Base-by-base conservation (phyloP, 2,113 vertebrate species). In the Ranitomeya imitator region DNA sequence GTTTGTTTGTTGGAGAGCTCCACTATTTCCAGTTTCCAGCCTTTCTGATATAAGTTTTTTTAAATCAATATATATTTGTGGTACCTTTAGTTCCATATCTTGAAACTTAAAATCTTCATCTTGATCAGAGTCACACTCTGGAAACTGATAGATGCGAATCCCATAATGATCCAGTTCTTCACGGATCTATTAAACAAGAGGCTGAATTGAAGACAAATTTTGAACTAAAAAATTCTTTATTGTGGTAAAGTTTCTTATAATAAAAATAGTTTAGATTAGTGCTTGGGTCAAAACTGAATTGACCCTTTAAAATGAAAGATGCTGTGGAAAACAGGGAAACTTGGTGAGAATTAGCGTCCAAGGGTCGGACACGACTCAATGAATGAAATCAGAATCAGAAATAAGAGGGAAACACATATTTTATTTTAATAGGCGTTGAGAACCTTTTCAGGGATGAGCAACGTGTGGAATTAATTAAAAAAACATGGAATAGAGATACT, bases 81-180 rank as follows among this genome's bases (percentile, higher is more conserved):
- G 86, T 91, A 99, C 98, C 96, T 99, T 99, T 69, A 99, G 93
- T 9, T 97, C 96, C 69, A 94, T 96, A 91, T 99, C 98, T 90
- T 99, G 98, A 91, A 96, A 95, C 93, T 99, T 99, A 92, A 99
- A 99, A 4, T 99, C 98, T 19, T 99, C 98, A 26, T 99, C 98
- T 86, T 99, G 97, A 0, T 99, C 98, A 0, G 98, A 99, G 93
- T 99, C 98, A 0, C 98, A 99, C 86, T 99, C 98, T 0, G 98
- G 98, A 89, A 99, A 99, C 83, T 99, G 97, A 90, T 99, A 99
- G 90, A 99, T 97, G 91, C 96, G 97, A 93, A 99, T 99, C 5
- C 97, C 97, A 0, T 96, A 99, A 74, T 93, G 95, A 19, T 98
- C 97, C 0, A 99, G 97, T 93, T 99, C 98, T 80, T 99, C 96